Evolutionary conservation across 2,797 vertebrate species (phyloP).

Genomic region (Cyclopterus lumpus): DNA sequence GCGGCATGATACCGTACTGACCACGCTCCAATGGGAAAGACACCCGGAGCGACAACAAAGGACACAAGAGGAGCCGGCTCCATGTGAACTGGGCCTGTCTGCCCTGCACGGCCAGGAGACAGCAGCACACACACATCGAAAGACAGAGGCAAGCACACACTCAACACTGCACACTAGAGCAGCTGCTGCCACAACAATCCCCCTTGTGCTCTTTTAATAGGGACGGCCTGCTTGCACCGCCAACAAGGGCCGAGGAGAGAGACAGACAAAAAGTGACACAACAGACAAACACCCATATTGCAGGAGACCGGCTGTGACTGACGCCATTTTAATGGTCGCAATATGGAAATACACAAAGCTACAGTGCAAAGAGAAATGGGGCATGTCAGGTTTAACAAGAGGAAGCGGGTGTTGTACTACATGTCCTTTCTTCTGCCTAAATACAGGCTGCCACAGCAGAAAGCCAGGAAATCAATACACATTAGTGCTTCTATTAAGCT

Average conservation of each 20-base stretch:
- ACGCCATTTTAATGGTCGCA: conserved; percentile 60
- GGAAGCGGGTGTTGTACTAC: conserved; percentile 44
- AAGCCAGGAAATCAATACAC: conserved; percentile 73
- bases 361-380: conserved; percentile 6
- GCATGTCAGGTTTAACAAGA: conserved; percentile 30
- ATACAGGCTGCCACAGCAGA: conserved; percentile 40
- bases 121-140: conserved; percentile 22
- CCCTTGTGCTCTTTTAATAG: conserved; percentile 81
- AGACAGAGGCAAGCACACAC: conserved; percentile 26
- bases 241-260: conserved; percentile 59
- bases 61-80: conserved; percentile 85
- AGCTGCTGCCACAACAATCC: conserved; percentile 83
- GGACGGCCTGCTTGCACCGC: conserved; percentile 59
- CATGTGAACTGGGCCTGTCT: conserved; percentile 79
- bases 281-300: conserved; percentile 65
- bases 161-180: conserved; percentile 62
- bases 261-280: conserved; percentile 57
- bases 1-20: conserved; percentile 63
- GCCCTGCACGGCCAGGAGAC: conserved; percentile 71
- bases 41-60: conserved; percentile 85
- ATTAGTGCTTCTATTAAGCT: conserved; percentile 61
- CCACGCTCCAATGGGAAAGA: conserved; percentile 69
- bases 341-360: conserved; percentile 47
- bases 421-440: conserved; percentile 24
- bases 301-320: conserved; percentile 68